A percentile compares a stretch with the other conserved stretches of the same genome.
These are phyloP conservation scores for Tricholauxania praeusta DNA, from an alignment of 2,888 invertebrate genomes.

Conservation along the genomic window DNA sequence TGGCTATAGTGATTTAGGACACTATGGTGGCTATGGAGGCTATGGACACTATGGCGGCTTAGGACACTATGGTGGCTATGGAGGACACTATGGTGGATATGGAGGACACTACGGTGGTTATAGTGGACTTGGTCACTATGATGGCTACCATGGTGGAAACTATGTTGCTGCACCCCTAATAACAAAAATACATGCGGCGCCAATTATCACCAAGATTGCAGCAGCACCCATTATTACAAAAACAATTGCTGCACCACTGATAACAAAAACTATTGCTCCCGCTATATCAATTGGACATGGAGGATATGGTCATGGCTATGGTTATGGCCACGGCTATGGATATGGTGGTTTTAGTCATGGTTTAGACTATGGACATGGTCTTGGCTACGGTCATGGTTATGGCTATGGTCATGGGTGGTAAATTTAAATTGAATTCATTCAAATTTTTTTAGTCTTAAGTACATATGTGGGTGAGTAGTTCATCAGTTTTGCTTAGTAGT, in stretches of 20 bases:
- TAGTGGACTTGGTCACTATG: constrained; percentile 40
- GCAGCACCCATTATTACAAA: constrained; percentile 53
- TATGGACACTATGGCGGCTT: constrained; percentile 31
- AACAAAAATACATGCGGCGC: constrained; percentile 46
- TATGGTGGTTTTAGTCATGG: constrained; percentile 49
- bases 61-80: constrained; percentile 46
- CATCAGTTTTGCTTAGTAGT: too few relatives aligned
- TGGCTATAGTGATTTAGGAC: too few relatives aligned
- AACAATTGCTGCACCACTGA: too few relatives aligned
- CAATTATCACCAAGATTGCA: constrained; percentile 50
- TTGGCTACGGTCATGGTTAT: constrained; percentile 71
- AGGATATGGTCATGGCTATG: constrained; percentile 56
- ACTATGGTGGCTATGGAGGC: too few relatives aligned
- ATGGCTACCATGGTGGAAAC: constrained; percentile 51
- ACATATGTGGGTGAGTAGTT: too few relatives aligned
- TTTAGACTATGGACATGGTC: constrained; percentile 54
- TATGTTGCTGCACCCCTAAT: constrained; percentile 49
- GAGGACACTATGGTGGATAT: constrained; percentile 47
- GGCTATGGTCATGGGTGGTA: constrained; percentile 57
- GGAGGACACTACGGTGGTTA: constrained; percentile 44
- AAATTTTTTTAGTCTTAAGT: too few relatives aligned
- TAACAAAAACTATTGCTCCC: too few relatives aligned
- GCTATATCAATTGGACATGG: constrained; percentile 52
- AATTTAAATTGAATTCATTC: background rate
- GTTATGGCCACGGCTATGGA: constrained; percentile 49